Conservation (phyloP, 2,113 vertebrate species). For the Sinocyclocheilus rhinocerous region DNA sequence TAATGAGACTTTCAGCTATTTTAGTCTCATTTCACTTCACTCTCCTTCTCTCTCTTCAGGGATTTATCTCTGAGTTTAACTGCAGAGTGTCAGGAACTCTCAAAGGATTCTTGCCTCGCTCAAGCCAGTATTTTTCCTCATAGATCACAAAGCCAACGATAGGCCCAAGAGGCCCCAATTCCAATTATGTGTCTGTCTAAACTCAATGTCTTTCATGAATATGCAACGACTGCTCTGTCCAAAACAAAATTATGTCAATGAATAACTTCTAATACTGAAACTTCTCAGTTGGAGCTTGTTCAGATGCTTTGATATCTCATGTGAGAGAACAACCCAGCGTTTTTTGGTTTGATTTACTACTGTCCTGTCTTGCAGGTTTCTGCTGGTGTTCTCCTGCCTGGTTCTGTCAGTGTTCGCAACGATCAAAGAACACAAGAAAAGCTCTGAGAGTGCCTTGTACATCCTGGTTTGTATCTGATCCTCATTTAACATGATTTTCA, state of each 20-base stretch:
- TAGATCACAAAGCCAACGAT: background rate
- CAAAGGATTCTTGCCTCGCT: conserved; percentile 15
- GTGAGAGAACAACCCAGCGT: background rate
- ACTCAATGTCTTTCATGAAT: background rate
- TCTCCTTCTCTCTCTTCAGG: background rate
- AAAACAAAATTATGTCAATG: background rate
- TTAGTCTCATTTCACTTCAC: background rate
- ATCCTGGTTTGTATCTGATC: conserved; percentile 84
- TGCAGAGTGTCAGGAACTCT: conserved; percentile 24
- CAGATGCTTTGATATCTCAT: background rate
- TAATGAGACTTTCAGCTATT: conserved; percentile 28
- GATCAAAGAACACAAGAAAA: conserved; percentile 92
- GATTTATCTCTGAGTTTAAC: conserved; percentile 33
- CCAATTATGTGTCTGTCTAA: conserved; percentile 4
- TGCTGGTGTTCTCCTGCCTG: conserved; percentile 96
- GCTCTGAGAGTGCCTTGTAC: conserved; percentile 95
- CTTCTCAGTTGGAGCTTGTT: background rate
- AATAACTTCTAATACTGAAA: background rate
- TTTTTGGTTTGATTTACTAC: background rate
- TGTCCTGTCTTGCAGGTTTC: conserved; percentile 79
- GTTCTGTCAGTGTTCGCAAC: conserved; percentile 97
- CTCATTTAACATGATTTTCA: background rate
- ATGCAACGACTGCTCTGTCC: background rate
- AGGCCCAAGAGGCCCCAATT: background rate
- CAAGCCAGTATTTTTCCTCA: background rate